Evolutionary conservation across 2,888 invertebrate species (phyloP), one percentile per base, ranked within the genome.

Genomic region (Mythimna loreyi): DNA sequence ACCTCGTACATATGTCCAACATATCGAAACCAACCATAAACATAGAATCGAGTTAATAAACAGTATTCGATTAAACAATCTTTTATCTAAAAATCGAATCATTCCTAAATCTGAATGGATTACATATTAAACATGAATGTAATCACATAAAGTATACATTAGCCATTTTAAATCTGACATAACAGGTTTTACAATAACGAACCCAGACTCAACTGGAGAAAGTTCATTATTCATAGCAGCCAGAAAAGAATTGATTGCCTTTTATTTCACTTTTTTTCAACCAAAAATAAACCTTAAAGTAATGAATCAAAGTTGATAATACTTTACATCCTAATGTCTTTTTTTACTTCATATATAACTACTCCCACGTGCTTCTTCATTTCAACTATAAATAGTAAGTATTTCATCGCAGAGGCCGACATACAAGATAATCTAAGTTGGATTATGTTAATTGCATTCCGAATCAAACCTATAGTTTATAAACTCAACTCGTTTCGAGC

Each of bases 61-160:
- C 60, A 59, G 45, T 71, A 72, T 81, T 72, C 71, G 83, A 79
- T 78, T 73, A 73, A 82, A 81, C 75, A 81, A 77, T 72, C 49
- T 72, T 81, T 75, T 81, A 84, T 75, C 78, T 23, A 71, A 68
- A 67, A 64, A 78, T 80, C 75, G 63, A 78, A 84, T 77, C 64
- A 74, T 75, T 67, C 82, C 72, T 83, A 85, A 85, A 88, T 84
- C 77, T 83, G 67, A 85, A 81, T 87, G 86, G 86, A 88, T 85
- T 84, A 82, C 71, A 77, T 78, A 81, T 80, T 75, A 77, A 85
- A 84, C 78, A 75, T 74, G 73, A 72, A 83, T 84, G 76, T 72
- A 80, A 84, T 85, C 85, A 82, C 83, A 83, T 85, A 84, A 83
- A 83, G 60, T 52, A 57, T 60, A 52, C n/a, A 75, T 57, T 57